A percentile compares a stretch with the other conserved stretches of the same genome.
Evolutionary conservation across 2,888 invertebrate species (phyloP).

Genomic region (Osedax fenrisi): DNA sequence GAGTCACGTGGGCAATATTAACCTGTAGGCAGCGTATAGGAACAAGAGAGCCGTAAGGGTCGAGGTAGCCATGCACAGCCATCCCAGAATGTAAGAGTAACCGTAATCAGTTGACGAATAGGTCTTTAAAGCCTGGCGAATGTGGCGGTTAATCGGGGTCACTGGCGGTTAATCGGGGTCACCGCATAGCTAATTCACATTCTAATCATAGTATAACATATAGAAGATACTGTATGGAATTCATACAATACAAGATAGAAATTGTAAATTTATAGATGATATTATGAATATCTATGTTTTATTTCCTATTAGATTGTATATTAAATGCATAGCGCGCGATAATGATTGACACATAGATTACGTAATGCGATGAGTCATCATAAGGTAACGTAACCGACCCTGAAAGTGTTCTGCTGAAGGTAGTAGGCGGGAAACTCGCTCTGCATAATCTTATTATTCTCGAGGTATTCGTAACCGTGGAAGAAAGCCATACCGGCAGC

Average conservation of each 20-base stretch:
- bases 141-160: not conserved
- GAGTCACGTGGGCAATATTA: too few relatives aligned
- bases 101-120: constrained; percentile 15
- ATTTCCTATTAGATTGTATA: too few relatives aligned
- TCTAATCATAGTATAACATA: too few relatives aligned
- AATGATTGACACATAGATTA: too few relatives aligned
- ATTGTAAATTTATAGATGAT: too few relatives aligned
- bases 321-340: too few relatives aligned
- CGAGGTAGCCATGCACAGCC: constrained; percentile 42
- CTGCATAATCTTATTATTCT: constrained; percentile 40
- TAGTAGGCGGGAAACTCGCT: not conserved
- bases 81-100: constrained; percentile 46
- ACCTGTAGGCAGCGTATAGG: constrained; percentile 39
- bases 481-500: constrained; percentile 45
- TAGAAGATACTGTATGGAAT: too few relatives aligned
- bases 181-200: too few relatives aligned
- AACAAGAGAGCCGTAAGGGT: constrained; percentile 43
- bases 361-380: too few relatives aligned
- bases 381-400: not conserved
- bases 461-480: constrained; percentile 46
- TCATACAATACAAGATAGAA: too few relatives aligned
- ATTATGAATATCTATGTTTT: too few relatives aligned
- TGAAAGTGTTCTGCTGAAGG: not conserved
- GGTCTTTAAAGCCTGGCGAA: not conserved
- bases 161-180: too few relatives aligned